Evolutionary conservation across 1,140 invertebrate species (phyloP), one percentile per base, ranked within the genome.

Genomic region (Psilanteris sp.): DNA sequence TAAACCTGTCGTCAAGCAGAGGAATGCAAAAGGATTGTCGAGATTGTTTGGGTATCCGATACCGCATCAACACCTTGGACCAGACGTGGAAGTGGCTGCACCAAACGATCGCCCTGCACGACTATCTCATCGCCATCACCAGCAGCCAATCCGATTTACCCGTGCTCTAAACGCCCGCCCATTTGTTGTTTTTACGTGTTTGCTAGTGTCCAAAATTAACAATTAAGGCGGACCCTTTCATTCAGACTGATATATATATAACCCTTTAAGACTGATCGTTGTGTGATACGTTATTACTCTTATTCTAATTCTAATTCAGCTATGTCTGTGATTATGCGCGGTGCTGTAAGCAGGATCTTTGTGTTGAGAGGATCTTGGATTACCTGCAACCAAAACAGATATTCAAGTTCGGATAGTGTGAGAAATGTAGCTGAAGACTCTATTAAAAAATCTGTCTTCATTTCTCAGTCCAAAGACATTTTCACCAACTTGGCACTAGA

Each of bases 71-170:
- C 87, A 90, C 90, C 86, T 91, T 96, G 86, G 94, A 96, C 87
- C 94, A 96, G 87, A 96, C 94, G 79, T 96, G 93, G 92, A 96
- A 96, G 95, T 96, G 95, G 95, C 88, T 96, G 83, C 95, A 96
- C 87, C 94, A 95, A 85, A 96, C 95, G 36, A 93, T 94, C 75
- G 92, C 93, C 75, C 90, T 96, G 46, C 95, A 96, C 91, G 93
- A 95, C 78, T 95, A 95, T 80, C 90, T 96, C 74, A 93, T 96
- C 83, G 92, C 92, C 64, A 91, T 95, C 77, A 93, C 93, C 52
- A 90, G 93, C 62, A 91, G 92, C 80, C 91, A 94, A 87, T 92
- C 92, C 89, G 91, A 92, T 39, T 79, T 82, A 77, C 79, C 78
- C 44, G 36, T 73, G 62, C 81, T 77, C 85, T 86, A 64, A 73